Evolutionary conservation across 2,113 vertebrate species (phyloP).

Genomic region (Sialia sialis): DNA sequence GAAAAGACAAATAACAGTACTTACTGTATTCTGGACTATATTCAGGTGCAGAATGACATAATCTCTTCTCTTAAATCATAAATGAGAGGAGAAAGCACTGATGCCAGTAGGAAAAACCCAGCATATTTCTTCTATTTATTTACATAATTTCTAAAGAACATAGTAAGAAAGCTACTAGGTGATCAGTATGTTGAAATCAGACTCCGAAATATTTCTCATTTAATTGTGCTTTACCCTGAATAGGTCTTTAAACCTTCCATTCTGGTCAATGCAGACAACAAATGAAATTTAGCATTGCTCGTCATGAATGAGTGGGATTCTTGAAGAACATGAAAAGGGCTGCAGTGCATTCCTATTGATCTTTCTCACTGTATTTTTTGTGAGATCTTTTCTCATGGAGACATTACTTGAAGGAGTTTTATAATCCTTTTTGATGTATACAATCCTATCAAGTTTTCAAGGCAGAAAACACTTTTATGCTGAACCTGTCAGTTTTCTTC

Average conservation of each 20-base stretch:
- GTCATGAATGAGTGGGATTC: not conserved
- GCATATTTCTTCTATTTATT: not conserved
- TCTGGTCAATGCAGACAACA: not conserved
- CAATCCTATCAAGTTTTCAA: not conserved
- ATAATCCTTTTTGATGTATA: constrained; percentile 9
- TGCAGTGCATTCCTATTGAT: not conserved
- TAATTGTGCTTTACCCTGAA: not conserved
- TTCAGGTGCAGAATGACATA: not conserved
- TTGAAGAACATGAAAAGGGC: not conserved
- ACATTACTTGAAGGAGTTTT: constrained; percentile 8
- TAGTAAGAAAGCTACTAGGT: not conserved
- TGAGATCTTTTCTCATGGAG: not conserved
- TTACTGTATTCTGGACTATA: not conserved
- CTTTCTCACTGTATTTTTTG: not conserved
- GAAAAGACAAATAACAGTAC: not conserved
- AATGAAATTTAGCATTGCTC: not conserved
- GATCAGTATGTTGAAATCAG: not conserved
- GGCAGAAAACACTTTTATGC: constrained; percentile 9
- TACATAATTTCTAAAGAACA: not conserved
- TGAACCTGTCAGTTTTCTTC: not conserved
- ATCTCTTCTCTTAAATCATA: not conserved
- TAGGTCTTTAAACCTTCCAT: not conserved
- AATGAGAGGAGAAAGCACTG: not conserved
- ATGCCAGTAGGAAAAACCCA: not conserved
- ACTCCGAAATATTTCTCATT: not conserved